Base-by-base conservation (phyloP, 1,140 invertebrate species). In the Branchinecta lindahli region DNA sequence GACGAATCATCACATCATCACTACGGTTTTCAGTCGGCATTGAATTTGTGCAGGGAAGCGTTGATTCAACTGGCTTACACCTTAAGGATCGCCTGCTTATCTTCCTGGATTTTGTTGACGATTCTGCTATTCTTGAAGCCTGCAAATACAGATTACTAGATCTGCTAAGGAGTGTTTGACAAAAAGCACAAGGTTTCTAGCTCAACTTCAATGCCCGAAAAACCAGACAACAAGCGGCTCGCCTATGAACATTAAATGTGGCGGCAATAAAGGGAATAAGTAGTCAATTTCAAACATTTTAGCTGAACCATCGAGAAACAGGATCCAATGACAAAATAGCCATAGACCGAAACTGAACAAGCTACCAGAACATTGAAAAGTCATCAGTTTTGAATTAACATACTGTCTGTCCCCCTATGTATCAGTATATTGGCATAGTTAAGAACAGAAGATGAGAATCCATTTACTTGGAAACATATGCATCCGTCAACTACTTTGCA, bases 221-320 rank as follows among this genome's bases (percentile, higher is more conserved):
- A n/a, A n/a, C n/a, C n/a, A n/a, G 47, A n/a, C n/a, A 9, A 52
- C 47, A 52, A 52, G 47, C 47, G 47, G n/a, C n/a, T 52, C 47
- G 47, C 9, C n/a, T 52, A 52, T 52, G 47, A 52, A 52, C 9
- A 52, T 52, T n/a, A 52, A 52, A 52, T 52, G 47, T n/a, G 47
- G 47, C 47, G 47, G n/a, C 47, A 52, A 52, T 9, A n/a, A 52
- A 52, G 9, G n/a, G 47, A 52, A 52, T 52, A 52, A n/a, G 47
- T 52, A 52, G 47, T 52, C 47, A 52, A 52, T n/a, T 52, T 52
- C 47, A 52, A 52, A 52, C n/a, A 52, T n/a, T n/a, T 52, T 52
- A n/a, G 47, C 47, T 9, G 47, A 9, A 52, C 47, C 47, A 52
- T 52, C 47, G 47, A n/a, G n/a, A 52, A 52, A 9, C 9, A 9